phyloP scores from a whole-genome alignment of 2,888 invertebrate species.

The Colostygia pectinataria region DNA sequence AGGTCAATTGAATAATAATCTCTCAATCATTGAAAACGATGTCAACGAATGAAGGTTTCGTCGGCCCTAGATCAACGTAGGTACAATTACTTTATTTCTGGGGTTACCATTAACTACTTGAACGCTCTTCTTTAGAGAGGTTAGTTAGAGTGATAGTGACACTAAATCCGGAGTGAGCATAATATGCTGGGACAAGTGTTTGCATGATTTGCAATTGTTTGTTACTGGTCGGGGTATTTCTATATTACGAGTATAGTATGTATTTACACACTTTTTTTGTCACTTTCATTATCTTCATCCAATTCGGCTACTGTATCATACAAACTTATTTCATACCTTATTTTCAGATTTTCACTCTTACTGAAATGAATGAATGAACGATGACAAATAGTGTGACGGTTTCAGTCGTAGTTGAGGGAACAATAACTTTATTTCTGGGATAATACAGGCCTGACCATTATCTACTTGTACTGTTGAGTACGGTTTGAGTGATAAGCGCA shows the following conservation, averaged over 20 bases:
- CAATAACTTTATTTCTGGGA: slow-evolving; percentile 37
- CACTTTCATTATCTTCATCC: too few relatives aligned
- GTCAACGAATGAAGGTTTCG: slow-evolving; percentile 50
- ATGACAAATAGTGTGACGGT: slow-evolving; percentile 51
- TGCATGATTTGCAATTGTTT: too few relatives aligned
- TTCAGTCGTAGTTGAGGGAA: slow-evolving; percentile 32
- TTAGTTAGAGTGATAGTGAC: background rate
- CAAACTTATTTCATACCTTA: too few relatives aligned
- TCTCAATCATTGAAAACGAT: slow-evolving; percentile 38
- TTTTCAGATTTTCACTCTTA: too few relatives aligned
- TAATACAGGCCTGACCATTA: slow-evolving; percentile 37
- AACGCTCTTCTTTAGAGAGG: background rate
- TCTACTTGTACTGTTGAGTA: slow-evolving; percentile 33
- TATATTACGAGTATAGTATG: too few relatives aligned
- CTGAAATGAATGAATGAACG: slow-evolving; percentile 29
- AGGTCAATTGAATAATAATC: slow-evolving; percentile 31
- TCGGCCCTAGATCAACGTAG: slow-evolving; percentile 33
- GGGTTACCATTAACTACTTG: slow-evolving; percentile 45
- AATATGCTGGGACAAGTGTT: too few relatives aligned
- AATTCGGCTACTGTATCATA: too few relatives aligned
- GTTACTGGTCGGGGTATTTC: too few relatives aligned
- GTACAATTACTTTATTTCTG: slow-evolving; percentile 36
- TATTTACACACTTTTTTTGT: too few relatives aligned
- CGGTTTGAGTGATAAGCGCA: slow-evolving; percentile 11
- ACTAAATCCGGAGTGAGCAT: background rate